Conservation (phyloP, 2,888 invertebrate species). For the Meliscaeva auricollis region DNA sequence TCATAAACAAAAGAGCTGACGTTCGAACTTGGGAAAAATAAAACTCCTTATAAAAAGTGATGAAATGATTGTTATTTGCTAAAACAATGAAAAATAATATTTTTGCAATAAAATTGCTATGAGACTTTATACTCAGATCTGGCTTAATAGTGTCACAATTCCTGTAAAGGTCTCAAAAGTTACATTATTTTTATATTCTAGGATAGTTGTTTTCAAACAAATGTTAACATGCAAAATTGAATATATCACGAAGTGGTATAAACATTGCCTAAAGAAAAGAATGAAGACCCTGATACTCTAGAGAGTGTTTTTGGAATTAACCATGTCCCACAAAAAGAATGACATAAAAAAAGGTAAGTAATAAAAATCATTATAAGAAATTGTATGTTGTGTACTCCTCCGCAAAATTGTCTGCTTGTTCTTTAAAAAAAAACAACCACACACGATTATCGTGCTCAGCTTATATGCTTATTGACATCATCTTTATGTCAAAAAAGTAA, state of each 20-base stretch:
- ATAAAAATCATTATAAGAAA: too few species aligned
- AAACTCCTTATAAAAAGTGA: background rate
- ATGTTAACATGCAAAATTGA: too few species aligned
- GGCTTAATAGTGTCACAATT: too few species aligned
- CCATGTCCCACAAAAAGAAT: too few species aligned
- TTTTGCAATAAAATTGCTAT: background rate
- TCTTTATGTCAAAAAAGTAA: slow-evolving; percentile 14
- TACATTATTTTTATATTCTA: too few species aligned
- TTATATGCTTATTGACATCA: slow-evolving; percentile 12
- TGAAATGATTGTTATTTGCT: background rate
- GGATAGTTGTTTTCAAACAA: too few species aligned
- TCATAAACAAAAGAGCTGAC: slow-evolving; percentile 33
- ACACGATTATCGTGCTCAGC: slow-evolving; percentile 26
- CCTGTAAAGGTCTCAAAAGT: background rate
- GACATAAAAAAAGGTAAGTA: too few species aligned
- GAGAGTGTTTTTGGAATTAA: too few species aligned
- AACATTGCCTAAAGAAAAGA: too few species aligned
- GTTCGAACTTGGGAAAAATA: slow-evolving; percentile 8
- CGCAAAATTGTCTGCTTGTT: background rate
- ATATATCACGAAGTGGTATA: too few species aligned
- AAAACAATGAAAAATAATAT: background rate
- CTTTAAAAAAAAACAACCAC: background rate
- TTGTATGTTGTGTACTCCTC: background rate
- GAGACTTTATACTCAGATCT: background rate
- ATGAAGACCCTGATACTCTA: too few species aligned